Percentiles rank a stretch among this genome's conserved stretches.
phyloP scores from a whole-genome alignment of 2,888 invertebrate genomes.

The Lithophane socia region DNA sequence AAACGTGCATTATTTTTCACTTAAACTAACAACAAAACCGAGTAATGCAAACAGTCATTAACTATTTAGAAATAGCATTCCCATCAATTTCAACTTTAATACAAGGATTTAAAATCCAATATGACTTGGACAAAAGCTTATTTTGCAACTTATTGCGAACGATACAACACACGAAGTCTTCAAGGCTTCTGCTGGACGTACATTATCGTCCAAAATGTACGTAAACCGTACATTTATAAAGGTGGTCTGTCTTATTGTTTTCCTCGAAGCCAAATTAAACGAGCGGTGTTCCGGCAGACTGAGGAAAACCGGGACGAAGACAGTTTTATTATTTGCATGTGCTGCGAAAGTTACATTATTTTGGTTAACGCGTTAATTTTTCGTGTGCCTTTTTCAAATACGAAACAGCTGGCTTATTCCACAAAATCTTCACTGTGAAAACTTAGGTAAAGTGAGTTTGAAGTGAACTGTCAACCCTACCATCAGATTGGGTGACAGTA shows the following conservation, averaged over 20 bases:
- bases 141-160: constrained; percentile 32
- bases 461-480: neutral
- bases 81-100: constrained; percentile 32
- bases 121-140: constrained; percentile 20
- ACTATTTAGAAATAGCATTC: neutral
- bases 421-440: neutral
- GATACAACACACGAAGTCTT: constrained; percentile 40
- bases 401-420: no score
- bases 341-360: constrained; percentile 6
- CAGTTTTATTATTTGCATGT: constrained; percentile 53
- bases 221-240: constrained; percentile 69
- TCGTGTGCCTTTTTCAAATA: neutral
- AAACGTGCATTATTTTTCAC: constrained; percentile 27
- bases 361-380: constrained; percentile 10
- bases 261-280: constrained; percentile 49
- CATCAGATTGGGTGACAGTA: neutral
- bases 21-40: constrained; percentile 20
- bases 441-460: neutral
- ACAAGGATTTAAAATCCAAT: constrained; percentile 15
- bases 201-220: constrained; percentile 69
- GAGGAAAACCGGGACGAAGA: constrained; percentile 40
- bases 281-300: constrained; percentile 39
- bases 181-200: constrained; percentile 53
- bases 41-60: constrained; percentile 32
- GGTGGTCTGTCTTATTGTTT: constrained; percentile 62